These are phyloP conservation scores for Drosophila testacea DNA, from an alignment of 2,888 invertebrate species.

Conservation along the genomic window DNA sequence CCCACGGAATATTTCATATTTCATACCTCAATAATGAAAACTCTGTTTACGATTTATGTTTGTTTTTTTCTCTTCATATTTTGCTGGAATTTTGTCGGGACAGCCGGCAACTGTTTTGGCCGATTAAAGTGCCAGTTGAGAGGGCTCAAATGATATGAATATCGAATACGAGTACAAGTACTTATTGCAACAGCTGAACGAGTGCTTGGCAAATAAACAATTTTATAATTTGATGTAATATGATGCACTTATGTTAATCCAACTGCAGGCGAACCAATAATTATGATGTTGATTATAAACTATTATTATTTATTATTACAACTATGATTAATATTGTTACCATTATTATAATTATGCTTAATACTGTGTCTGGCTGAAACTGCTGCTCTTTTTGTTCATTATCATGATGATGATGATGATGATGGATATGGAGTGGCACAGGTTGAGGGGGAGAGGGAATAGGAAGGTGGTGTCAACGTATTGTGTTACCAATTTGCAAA, in stretches of 20 bases:
- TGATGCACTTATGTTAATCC: slow-evolving; percentile 27
- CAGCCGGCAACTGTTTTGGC: slow-evolving; percentile 27
- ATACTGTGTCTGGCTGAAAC: slow-evolving; percentile 24
- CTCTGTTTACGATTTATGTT: slow-evolving; percentile 18
- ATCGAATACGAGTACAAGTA: not conserved
- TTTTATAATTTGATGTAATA: slow-evolving; percentile 23
- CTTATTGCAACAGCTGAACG: slow-evolving; percentile 11
- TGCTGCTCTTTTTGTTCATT: slow-evolving; percentile 4
- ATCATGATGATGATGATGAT: not conserved
- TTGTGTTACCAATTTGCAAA: slow-evolving; percentile 70
- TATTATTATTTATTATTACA: slow-evolving; percentile 8
- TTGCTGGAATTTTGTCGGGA: not conserved
- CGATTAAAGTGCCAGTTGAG: slow-evolving; percentile 7
- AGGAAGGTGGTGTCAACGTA: slow-evolving; percentile 31
- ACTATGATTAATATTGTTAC: not conserved
- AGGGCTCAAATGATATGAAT: slow-evolving; percentile 8
- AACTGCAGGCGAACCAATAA: slow-evolving; percentile 12
- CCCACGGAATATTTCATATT: too few species aligned
- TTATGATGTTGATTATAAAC: slow-evolving; percentile 36
- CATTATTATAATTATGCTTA: slow-evolving; percentile 31
- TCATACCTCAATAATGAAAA: not conserved
- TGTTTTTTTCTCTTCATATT: not conserved
- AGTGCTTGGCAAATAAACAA: slow-evolving; percentile 12
- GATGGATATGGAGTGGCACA: not conserved
- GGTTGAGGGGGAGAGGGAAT: not conserved